Conservation (phyloP, 30 jellyfish, hydroid and myxozoan species). For the Sanderia malayensis region DNA sequence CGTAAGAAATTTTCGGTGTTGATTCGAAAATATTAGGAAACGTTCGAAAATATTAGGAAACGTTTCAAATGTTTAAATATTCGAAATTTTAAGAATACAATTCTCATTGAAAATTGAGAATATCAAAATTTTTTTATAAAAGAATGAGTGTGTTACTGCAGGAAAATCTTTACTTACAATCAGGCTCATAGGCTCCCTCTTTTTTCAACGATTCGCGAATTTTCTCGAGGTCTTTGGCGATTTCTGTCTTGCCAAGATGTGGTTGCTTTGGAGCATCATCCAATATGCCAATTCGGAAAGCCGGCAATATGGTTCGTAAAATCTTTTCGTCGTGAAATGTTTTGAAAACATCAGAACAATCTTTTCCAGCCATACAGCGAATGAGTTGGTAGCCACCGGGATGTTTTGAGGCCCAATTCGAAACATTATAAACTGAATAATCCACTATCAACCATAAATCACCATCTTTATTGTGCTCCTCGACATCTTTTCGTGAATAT, state of each 20-base stretch:
- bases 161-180: conserved; percentile 84
- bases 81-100: no score
- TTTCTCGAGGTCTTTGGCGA: conserved; percentile 61
- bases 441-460: conserved; percentile 78
- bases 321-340: conserved; percentile 70
- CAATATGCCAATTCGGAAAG: conserved; percentile 66
- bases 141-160: no score
- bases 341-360: conserved; percentile 86
- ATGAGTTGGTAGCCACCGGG: conserved; percentile 86
- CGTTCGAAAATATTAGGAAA: no score
- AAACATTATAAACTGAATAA: conserved; percentile 71
- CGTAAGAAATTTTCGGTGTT: no score
- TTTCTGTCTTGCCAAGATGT: conserved; percentile 27
- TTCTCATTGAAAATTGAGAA: no score
- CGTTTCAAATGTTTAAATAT: no score
- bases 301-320: conserved; percentile 41
- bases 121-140: no score
- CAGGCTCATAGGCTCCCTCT: conserved; percentile 75
- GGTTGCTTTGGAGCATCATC: conserved; percentile 6
- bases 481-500: conserved; percentile 57
- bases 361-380: conserved; percentile 85
- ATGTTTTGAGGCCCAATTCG: conserved; percentile 82
- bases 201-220: conserved; percentile 54
- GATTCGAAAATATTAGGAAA: no score
- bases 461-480: conserved; percentile 61